phyloP scores from a whole-genome alignment of 1,140 invertebrate species.

The Akabosia matsudoensis region DNA sequence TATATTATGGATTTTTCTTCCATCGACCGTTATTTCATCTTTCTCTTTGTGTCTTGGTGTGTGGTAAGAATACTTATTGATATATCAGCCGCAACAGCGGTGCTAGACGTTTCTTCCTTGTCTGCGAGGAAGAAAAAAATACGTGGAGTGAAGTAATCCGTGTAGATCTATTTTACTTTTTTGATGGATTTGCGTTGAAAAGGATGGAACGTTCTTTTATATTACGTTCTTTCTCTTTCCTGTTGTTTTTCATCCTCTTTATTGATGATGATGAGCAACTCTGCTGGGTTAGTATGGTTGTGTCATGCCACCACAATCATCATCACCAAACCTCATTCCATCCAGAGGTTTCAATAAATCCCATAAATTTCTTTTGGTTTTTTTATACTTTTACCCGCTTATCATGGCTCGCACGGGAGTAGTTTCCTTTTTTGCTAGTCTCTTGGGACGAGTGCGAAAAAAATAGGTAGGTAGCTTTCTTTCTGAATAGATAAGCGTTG shows the following conservation, averaged over 20 bases:
- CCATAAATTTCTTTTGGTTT: constrained; percentile 18
- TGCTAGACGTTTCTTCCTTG: not conserved
- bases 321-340: not conserved
- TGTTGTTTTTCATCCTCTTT: constrained; percentile 3
- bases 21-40: not conserved
- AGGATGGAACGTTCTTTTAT: not conserved
- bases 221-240: not conserved
- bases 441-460: not conserved
- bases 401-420: constrained; percentile 2
- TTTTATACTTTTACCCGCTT: constrained; percentile 13
- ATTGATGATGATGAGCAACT: constrained; percentile 9
- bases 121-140: too few species aligned
- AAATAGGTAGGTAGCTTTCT: not conserved
- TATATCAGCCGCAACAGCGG: not conserved
- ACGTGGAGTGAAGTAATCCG: constrained; percentile 18
- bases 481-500: too few species aligned
- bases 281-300: not conserved
- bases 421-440: not conserved
- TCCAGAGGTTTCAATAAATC: constrained; percentile 9
- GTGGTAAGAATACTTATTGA: constrained; percentile 12
- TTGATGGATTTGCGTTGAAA: constrained; percentile 21
- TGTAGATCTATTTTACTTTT: not conserved
- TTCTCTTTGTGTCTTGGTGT: not conserved
- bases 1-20: constrained; percentile 11
- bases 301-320: not conserved